Base-by-base conservation (phyloP, 2,113 vertebrate genomes). In the Clarias gariepinus region DNA sequence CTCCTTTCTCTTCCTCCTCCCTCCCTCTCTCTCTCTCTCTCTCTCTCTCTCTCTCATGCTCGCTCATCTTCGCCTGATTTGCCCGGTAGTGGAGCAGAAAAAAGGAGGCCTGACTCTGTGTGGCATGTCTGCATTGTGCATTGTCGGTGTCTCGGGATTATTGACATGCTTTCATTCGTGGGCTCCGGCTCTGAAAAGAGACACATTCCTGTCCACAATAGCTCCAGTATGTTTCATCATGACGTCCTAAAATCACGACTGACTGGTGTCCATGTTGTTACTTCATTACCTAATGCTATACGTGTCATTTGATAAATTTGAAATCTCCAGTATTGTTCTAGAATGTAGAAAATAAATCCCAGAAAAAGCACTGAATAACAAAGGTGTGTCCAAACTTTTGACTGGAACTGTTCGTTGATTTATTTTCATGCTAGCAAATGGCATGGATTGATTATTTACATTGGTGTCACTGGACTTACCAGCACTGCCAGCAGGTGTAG, bases 101-200 rank as follows among this genome's bases (percentile, higher is more conserved):
- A 93, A 91, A 86, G 81, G 89, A 57, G 92, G 91, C 88, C 89
- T 81, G 81, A 69, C 84, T 90, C 92, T 92, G 90, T 90, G 64
- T 85, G 64, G 86, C 47, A 91, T 86, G 91, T 90, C 86, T 88
- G 92, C 89, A 90, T 91, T 93, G 91, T 93, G 91, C 90, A 92
- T 92, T 91, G 88, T 91, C 91, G 91, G 88, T 83, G 93, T 94
- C 91, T 92, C 89, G 53, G 91, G 94, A 94, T 95, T 95, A 94
- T 94, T 95, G 95, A 95, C 94, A 91, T 95, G 93, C 94, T 91
- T 91, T 94, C 93, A 94, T 93, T 93, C 89, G 92, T 92, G 91
- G 93, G 94, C 92, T 93, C 91, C 92, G 91, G 92, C 92, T 93
- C 92, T 96, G 94, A 96, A 96, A 95, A 94, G 94, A 94, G 90